Conservation (phyloP, 2,113 vertebrate species). For the Stigmatopora argus region DNA sequence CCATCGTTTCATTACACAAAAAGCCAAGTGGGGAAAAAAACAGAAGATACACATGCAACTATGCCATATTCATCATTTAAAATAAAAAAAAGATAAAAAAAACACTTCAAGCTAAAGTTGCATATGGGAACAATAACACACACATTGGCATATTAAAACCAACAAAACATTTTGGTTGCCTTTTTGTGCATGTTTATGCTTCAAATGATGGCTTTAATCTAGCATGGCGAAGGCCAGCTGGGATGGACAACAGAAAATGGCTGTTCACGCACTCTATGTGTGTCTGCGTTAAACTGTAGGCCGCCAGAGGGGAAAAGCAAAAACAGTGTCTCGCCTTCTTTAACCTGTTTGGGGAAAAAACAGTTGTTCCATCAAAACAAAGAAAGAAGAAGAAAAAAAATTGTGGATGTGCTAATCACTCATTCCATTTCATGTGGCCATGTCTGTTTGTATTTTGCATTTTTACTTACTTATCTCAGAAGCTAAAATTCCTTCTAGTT, state of each 20-base stretch:
- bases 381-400: not conserved
- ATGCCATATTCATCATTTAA: not conserved
- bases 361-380: not conserved
- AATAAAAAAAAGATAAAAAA: not conserved
- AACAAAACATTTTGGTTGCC: conserved; percentile 1
- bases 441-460: too few species aligned
- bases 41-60: conserved; percentile 1
- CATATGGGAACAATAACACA: not conserved
- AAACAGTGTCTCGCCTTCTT: not conserved
- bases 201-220: conserved; percentile 34
- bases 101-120: not conserved
- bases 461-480: too few species aligned
- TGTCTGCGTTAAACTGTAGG: conserved; percentile 33
- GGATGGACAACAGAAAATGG: conserved; percentile 52
- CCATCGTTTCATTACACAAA: conserved; percentile 9
- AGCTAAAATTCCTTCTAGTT: too few species aligned
- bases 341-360: conserved; percentile 9
- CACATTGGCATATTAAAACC: not conserved
- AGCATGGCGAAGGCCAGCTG: conserved; percentile 49
- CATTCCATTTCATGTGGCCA: too few species aligned
- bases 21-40: conserved; percentile 21
- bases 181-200: conserved; percentile 1
- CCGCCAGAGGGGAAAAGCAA: conserved; percentile 16
- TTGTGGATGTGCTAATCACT: too few species aligned
- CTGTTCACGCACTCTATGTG: conserved; percentile 47